Conservation (phyloP, 2,888 invertebrate species). For the Xestia rhomboidea region DNA sequence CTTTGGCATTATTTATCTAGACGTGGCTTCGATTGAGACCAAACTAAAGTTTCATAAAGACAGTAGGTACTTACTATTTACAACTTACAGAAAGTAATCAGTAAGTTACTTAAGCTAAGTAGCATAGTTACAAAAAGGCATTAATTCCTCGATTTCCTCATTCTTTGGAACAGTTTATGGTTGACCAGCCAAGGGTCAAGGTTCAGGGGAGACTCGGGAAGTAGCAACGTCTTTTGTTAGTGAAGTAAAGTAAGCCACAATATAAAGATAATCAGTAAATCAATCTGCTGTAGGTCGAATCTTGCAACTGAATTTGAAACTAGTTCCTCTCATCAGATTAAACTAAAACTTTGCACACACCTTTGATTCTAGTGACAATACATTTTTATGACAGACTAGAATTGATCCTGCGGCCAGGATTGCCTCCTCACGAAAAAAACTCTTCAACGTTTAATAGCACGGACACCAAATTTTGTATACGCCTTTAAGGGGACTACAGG, state of each 20-base stretch:
- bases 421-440: too few species aligned
- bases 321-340: too few species aligned
- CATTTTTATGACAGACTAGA: too few species aligned
- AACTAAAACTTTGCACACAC: too few species aligned
- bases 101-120: slow-evolving; percentile 16
- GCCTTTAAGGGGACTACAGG: too few species aligned
- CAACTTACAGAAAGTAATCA: slow-evolving; percentile 39
- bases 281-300: neutral
- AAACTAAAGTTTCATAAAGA: neutral
- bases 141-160: slow-evolving; percentile 18
- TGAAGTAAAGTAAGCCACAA: slow-evolving; percentile 23
- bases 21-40: neutral
- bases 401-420: too few species aligned
- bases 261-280: neutral
- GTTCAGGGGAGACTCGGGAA: slow-evolving; percentile 36
- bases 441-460: too few species aligned
- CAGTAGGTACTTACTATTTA: neutral
- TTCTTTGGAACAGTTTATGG: slow-evolving; percentile 39
- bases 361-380: too few species aligned
- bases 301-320: too few species aligned
- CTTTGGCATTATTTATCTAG: neutral
- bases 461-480: too few species aligned
- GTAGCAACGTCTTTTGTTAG: slow-evolving; percentile 31
- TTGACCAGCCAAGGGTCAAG: slow-evolving; percentile 43
- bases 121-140: slow-evolving; percentile 3